phyloP scores from a whole-genome alignment of 2,797 vertebrate species.

The Gorsachius magnificus region DNA sequence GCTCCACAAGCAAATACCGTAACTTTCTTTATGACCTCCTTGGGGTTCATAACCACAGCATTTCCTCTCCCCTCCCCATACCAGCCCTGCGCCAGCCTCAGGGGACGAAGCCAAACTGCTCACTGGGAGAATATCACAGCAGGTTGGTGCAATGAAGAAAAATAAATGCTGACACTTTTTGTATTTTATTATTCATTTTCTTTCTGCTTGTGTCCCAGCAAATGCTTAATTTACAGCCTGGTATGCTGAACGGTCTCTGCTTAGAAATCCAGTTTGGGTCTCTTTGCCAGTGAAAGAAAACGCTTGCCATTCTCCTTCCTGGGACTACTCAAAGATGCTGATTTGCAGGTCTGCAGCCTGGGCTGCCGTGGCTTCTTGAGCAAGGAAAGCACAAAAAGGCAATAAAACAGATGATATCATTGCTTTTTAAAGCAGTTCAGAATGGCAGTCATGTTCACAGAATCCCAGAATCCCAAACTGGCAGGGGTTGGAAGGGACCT shows the following conservation, averaged over 20 bases:
- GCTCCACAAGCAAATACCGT: not conserved
- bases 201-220: not conserved
- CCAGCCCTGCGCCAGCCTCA: fast-evolving
- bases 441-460: not conserved
- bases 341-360: not conserved
- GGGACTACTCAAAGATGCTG: not conserved
- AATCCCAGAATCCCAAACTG: too few relatives aligned
- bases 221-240: not conserved
- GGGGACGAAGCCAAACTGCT: not conserved
- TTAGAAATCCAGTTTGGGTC: not conserved
- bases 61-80: not conserved
- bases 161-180: not conserved
- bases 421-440: not conserved
- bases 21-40: not conserved
- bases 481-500: too few relatives aligned
- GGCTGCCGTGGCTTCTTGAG: not conserved
- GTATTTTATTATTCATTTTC: not conserved
- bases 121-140: not conserved
- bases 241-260: not conserved
- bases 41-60: not conserved
- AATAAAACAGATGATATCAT: not conserved
- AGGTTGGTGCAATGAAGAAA: not conserved
- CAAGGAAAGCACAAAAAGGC: not conserved
- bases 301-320: not conserved
- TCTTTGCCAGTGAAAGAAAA: not conserved